Evolutionary conservation across 2,797 vertebrate species (phyloP), one percentile per base, ranked within the genome.

Genomic region (Neosilurus hyrtlii): DNA sequence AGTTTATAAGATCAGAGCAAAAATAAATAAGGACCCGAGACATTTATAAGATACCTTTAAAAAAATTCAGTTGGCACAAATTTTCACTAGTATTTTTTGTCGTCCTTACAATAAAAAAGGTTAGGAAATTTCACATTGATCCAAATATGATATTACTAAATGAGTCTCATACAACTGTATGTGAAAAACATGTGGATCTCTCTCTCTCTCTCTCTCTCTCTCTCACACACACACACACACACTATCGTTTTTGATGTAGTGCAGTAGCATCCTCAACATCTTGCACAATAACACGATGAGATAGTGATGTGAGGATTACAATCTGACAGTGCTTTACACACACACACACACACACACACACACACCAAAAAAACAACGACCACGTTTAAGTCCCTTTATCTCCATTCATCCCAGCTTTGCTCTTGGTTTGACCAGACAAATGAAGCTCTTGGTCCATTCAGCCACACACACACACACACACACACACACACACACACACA

Each of bases 21-120:
- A 91, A 94, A 94, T 94, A 95, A 94, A 95, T 95, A 93, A 93
- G 88, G 91, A 89, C 90, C 90, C 86, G 87, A 89, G 86, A 91
- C 88, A 92, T 85, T 89, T 82, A 85, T 88, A 86, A 90, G 88
- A 88, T 84, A 87, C 70, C 84, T 89, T 88, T 89, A 88, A 84
- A 88, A 84, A 88, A 89, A 86, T 91, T 86, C 85, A 90, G 89
- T 89, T 93, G 90, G 92, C 93, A 94, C 92, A 90, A 90, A 90
- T 88, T 88, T 90, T 92, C 67, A 92, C 87, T 87, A 90, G 87
- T 86, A 89, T 88, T 88, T 86, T 66, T 77, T 88, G 90, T 86
- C 89, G 90, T 93, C 89, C 93, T 88, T 92, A 93, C 92, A 93
- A 91, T 88, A 84, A 87, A 90, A 90, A 88, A 89, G 0, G 66